Conservation (phyloP, 2,113 vertebrate genomes). For the Saccopteryx leptura region DNA sequence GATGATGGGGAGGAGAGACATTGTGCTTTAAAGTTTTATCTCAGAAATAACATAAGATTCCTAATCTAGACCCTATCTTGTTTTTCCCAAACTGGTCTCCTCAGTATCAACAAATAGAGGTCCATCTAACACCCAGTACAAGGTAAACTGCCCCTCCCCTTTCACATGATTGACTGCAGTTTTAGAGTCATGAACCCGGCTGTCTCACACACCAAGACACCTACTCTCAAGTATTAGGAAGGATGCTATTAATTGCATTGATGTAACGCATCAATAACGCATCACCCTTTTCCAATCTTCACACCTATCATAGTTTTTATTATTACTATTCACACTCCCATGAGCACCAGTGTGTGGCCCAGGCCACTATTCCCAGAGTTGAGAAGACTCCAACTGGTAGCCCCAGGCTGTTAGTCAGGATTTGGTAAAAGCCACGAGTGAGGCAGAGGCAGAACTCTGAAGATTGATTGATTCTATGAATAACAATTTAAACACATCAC, state of each 20-base stretch:
- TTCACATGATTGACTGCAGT: no score
- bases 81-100: background rate
- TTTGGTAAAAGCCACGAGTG: background rate
- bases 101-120: background rate
- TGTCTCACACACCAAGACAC: rapidly evolving
- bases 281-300: background rate
- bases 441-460: background rate
- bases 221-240: background rate
- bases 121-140: background rate
- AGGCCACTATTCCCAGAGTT: background rate
- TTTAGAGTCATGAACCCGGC: background rate
- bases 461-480: constrained; percentile 1
- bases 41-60: background rate
- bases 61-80: background rate
- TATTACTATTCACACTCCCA: background rate
- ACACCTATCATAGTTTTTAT: background rate
- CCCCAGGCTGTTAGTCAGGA: background rate
- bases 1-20: background rate
- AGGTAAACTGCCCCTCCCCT: background rate
- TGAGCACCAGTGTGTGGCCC: background rate
- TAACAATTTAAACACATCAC: constrained; percentile 53
- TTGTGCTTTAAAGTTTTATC: background rate
- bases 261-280: rapidly evolving
- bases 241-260: background rate
- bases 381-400: background rate